Percentiles rank a stretch among this genome's conserved stretches.
Conservation (phyloP, 2,888 invertebrate species). For the Calameuta idolon region DNA sequence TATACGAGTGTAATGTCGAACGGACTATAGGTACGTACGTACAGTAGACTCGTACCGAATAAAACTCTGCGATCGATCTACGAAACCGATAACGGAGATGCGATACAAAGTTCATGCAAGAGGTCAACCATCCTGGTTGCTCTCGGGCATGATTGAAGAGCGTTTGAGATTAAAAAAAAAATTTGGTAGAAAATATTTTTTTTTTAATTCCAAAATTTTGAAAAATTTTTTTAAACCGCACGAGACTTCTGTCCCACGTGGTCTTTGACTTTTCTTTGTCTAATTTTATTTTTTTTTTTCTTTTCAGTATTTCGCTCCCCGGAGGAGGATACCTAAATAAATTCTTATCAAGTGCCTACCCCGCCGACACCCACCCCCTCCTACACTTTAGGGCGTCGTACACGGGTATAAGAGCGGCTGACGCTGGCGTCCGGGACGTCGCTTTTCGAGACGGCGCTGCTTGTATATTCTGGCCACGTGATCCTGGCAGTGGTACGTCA, state of each 20-base stretch:
- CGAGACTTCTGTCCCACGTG: background rate
- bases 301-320: background rate
- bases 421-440: constrained; percentile 5
- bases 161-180: background rate
- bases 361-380: background rate
- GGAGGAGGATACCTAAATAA: constrained; percentile 33
- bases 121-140: constrained; percentile 20
- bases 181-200: too few relatives aligned
- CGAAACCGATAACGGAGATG: constrained; percentile 37
- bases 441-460: background rate
- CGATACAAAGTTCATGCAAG: constrained; percentile 10
- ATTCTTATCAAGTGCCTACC: constrained; percentile 34
- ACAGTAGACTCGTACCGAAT: background rate
- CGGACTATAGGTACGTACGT: background rate
- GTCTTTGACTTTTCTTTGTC: background rate
- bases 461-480: constrained; percentile 61
- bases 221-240: background rate
- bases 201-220: background rate
- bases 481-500: constrained; percentile 63
- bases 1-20: background rate
- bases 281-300: background rate
- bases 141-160: constrained; percentile 13
- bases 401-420: background rate
- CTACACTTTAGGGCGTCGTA: constrained; percentile 6
- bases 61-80: constrained; percentile 34